Percentiles rank a stretch among this genome's conserved stretches.
Evolutionary conservation across 23 tunicate species (phyloP).

Genomic region (Trididemnum miniatum): DNA sequence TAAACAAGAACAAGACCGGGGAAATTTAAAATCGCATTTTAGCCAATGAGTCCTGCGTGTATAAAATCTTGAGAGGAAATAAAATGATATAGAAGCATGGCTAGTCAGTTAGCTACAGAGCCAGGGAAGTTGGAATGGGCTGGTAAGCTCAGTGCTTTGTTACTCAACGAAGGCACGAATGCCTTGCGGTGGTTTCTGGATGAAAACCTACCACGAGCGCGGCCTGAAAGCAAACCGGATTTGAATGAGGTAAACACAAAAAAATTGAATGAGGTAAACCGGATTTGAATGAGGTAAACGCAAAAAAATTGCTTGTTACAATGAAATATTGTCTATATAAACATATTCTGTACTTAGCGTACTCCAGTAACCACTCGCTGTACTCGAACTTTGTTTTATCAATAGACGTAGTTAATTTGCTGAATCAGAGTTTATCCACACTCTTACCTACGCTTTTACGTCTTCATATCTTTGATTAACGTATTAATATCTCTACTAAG

Average conservation of each 20-base stretch:
- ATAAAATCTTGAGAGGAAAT: not conserved
- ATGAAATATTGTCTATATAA: no score
- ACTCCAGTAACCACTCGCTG: no score
- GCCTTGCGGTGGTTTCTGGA: constrained; percentile 74
- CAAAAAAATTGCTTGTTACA: no score
- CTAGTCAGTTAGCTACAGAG: constrained; percentile 14
- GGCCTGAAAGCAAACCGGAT: constrained; percentile 12
- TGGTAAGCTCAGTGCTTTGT: constrained; percentile 47
- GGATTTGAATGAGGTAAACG: constrained; percentile 16
- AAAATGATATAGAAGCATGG: not conserved
- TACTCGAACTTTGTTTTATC: no score
- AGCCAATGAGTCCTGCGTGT: not conserved
- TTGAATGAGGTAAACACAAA: constrained; percentile 21
- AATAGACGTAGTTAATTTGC: no score
- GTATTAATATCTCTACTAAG: no score
- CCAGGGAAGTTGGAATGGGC: constrained; percentile 56
- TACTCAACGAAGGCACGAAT: constrained; percentile 84
- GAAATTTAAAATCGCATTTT: not conserved
- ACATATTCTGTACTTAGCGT: no score
- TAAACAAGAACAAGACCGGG: no score
- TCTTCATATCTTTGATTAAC: no score
- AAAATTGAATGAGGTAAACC: constrained; percentile 9
- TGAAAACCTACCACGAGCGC: constrained; percentile 47
- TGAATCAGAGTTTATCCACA: no score
- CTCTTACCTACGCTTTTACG: no score